Conservation (phyloP, 2,888 invertebrate species). For the Netelia melanura region DNA sequence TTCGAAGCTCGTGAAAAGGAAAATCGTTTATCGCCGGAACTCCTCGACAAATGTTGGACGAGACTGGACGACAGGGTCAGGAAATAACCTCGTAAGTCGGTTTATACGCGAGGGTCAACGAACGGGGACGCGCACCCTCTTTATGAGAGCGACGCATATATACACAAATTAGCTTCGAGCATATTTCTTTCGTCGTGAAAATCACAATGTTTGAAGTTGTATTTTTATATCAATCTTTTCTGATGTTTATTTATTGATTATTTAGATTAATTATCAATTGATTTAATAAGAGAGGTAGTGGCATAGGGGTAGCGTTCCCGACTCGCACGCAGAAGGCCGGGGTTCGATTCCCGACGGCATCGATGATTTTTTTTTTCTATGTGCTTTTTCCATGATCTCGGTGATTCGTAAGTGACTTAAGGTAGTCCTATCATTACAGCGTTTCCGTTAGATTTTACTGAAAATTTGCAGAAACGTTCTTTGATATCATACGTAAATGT, state of each 20-base stretch:
- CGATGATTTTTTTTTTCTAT: too few relatives aligned
- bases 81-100: constrained; percentile 43
- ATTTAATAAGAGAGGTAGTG: too few relatives aligned
- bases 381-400: too few relatives aligned
- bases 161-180: not conserved
- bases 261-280: not conserved
- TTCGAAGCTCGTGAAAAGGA: constrained; percentile 39
- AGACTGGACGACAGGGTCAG: not conserved
- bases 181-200: not conserved
- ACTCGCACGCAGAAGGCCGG: too few relatives aligned
- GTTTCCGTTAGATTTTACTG: too few relatives aligned
- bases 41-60: constrained; percentile 25
- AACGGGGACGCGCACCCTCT: not conserved
- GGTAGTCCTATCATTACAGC: too few relatives aligned
- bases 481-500: too few relatives aligned
- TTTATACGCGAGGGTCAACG: not conserved
- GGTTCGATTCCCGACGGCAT: too few relatives aligned
- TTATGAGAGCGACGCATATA: not conserved
- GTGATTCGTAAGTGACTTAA: too few relatives aligned
- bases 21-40: constrained; percentile 41
- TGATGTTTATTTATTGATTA: not conserved
- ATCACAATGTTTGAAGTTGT: too few relatives aligned
- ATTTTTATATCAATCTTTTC: not conserved
- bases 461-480: too few relatives aligned
- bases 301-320: too few relatives aligned